Conservation (phyloP, 2,888 invertebrate species). For the Cosmia pyralina region DNA sequence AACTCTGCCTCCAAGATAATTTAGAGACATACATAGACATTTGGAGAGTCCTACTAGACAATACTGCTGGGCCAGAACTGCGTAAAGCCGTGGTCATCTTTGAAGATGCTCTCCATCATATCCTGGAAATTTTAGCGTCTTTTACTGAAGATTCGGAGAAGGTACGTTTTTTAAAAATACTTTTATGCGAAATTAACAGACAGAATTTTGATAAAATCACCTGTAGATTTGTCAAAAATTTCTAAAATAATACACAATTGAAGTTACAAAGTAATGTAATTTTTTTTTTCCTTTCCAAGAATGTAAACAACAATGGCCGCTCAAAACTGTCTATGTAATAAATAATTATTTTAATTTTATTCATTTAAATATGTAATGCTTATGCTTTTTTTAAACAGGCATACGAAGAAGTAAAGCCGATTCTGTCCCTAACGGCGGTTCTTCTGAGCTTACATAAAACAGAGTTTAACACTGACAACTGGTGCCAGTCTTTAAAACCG, state of each 20-base stretch:
- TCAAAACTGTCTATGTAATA: not conserved
- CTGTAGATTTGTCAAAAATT: not conserved
- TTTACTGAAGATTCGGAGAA: conserved; percentile 12
- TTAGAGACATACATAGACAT: conserved; percentile 65
- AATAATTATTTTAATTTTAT: not conserved
- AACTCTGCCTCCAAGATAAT: conserved; percentile 62
- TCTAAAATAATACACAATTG: not conserved
- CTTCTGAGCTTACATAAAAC: conserved; percentile 41
- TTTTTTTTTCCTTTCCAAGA: not conserved
- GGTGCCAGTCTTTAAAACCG: conserved; percentile 22
- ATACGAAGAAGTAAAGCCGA: conserved; percentile 23
- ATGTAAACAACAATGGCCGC: not conserved
- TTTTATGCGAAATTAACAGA: not conserved
- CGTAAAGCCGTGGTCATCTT: conserved; percentile 58
- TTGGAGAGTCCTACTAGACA: conserved; percentile 71
- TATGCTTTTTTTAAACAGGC: conserved; percentile 14
- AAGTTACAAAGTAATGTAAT: not conserved
- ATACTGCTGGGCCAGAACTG: conserved; percentile 46
- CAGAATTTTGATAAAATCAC: not conserved
- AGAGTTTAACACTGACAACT: conserved; percentile 16
- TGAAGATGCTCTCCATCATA: conserved; percentile 47
- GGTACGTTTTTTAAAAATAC: conserved; percentile 10
- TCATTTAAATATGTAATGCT: not conserved
- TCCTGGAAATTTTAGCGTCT: conserved; percentile 29
- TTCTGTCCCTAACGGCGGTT: conserved; percentile 15